phyloP scores from a whole-genome alignment of 2,888 invertebrate species.

The Tenthredo scrophulariae region DNA sequence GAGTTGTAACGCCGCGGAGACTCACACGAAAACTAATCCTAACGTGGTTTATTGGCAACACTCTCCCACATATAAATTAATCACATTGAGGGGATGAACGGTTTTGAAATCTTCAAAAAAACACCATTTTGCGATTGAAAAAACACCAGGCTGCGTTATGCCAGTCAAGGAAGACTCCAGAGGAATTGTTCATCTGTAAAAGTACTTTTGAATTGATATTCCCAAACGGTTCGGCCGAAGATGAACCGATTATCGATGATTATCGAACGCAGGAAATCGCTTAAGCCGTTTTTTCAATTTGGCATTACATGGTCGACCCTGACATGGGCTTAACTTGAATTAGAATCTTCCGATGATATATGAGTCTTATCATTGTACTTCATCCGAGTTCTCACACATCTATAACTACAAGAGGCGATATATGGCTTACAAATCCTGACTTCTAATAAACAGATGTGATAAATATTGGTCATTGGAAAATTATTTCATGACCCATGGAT shows the following conservation, averaged over 20 bases:
- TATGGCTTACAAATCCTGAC: background rate
- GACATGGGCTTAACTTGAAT: background rate
- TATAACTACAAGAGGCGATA: background rate
- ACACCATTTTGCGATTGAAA: no score
- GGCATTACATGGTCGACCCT: background rate
- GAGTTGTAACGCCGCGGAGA: background rate
- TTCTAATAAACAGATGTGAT: background rate
- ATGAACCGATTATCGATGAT: background rate
- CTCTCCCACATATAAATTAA: background rate
- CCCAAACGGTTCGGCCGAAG: background rate
- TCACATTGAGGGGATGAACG: background rate
- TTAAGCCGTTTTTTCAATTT: background rate
- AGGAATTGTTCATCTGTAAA: background rate
- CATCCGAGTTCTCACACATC: background rate
- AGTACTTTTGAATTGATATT: background rate
- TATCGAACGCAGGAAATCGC: background rate
- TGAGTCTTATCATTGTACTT: background rate
- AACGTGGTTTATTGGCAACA: slow-evolving; percentile 27
- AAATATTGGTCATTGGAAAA: background rate
- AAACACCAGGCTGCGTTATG: no score
- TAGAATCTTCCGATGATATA: background rate
- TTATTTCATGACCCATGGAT: background rate
- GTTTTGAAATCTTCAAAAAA: background rate
- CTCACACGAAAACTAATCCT: slow-evolving; percentile 1
- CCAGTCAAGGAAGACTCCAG: no score